Conservation (phyloP, 2,888 invertebrate species). For the Cyclophora punctaria region DNA sequence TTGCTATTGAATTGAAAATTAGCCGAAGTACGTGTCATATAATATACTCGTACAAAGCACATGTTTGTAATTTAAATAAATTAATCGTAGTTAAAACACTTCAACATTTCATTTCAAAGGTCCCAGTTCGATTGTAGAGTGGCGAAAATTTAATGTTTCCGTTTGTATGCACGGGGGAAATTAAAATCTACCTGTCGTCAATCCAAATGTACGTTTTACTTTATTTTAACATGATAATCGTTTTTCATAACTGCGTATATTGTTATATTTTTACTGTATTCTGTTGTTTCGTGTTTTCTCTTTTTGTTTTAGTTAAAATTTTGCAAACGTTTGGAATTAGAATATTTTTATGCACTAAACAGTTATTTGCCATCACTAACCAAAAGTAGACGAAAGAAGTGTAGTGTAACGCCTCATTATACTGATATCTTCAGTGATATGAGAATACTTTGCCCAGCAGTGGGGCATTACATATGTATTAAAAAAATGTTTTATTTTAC, state of each 20-base stretch:
- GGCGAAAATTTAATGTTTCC: slow-evolving; percentile 10
- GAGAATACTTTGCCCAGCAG: no score
- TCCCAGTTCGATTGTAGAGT: slow-evolving; percentile 6
- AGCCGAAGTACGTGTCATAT: background rate
- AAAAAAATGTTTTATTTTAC: no score
- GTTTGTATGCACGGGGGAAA: slow-evolving; percentile 12
- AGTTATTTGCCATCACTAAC: no score
- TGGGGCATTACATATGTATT: no score
- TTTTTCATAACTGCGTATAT: slow-evolving; percentile 1
- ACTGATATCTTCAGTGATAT: no score
- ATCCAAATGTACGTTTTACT: slow-evolving; percentile 1
- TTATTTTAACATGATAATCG: slow-evolving; percentile 17
- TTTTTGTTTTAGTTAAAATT: no score
- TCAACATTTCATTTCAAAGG: slow-evolving; percentile 5
- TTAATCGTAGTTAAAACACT: slow-evolving; percentile 4
- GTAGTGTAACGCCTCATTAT: no score
- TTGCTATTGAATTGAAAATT: background rate
- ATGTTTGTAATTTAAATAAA: background rate
- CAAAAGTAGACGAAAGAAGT: no score
- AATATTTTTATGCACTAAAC: no score
- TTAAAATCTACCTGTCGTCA: slow-evolving; percentile 14
- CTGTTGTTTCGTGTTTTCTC: no score
- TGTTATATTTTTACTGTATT: no score
- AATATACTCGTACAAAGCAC: background rate
- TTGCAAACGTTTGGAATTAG: no score